Conservation (phyloP, 2,797 vertebrate species). For the Tarsius wallacei region DNA sequence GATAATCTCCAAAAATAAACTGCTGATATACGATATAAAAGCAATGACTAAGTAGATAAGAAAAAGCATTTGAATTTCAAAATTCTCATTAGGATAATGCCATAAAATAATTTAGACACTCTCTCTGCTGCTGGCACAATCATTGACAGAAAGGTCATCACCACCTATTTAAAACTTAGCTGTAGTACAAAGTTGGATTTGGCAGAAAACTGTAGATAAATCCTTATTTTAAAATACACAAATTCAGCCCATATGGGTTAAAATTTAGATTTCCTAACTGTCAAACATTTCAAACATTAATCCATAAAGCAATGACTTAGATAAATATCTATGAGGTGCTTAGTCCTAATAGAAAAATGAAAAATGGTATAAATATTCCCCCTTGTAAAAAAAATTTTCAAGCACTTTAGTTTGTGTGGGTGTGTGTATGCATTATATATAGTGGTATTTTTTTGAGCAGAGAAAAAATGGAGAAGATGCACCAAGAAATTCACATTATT, state of each 20-base stretch:
- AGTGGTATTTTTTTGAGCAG: neutral
- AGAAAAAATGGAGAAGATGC: neutral
- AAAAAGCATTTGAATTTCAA: neutral
- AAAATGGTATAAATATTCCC: neutral
- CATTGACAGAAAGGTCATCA: neutral
- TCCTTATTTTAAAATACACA: neutral
- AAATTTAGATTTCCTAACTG: neutral
- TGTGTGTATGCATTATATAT: neutral
- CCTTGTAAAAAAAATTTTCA: neutral
- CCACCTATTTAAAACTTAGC: neutral
- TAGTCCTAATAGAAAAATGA: neutral
- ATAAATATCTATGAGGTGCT: neutral
- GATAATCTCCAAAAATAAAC: neutral
- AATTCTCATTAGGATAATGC: neutral
- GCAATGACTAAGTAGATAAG: neutral
- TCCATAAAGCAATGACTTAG: neutral
- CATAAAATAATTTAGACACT: neutral
- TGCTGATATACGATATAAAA: neutral
- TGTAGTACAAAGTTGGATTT: neutral
- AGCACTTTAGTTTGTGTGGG: neutral
- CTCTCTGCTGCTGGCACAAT: neutral
- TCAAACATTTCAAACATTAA: neutral
- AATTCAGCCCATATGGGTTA: neutral
- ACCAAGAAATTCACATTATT: neutral
- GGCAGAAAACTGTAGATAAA: neutral